Conservation (phyloP, 2,888 invertebrate genomes). For the Strigamia transsilvanica region DNA sequence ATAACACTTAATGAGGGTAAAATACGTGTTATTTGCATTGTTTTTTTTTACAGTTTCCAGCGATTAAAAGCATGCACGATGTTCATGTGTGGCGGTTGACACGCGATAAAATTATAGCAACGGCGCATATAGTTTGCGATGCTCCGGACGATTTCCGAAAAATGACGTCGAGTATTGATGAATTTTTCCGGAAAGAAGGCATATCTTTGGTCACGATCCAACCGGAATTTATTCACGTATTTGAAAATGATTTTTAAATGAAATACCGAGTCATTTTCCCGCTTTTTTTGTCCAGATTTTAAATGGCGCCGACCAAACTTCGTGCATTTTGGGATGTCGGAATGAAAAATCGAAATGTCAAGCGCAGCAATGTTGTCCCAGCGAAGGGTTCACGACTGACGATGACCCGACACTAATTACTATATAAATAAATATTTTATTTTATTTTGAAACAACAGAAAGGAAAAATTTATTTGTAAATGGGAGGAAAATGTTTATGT, state of each 20-base stretch:
- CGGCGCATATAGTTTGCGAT: slow-evolving; percentile 81
- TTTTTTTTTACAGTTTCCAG: slow-evolving; percentile 69
- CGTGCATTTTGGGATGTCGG: slow-evolving; percentile 46
- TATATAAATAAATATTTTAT: neutral
- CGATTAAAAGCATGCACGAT: slow-evolving; percentile 81
- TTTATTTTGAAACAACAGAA: neutral
- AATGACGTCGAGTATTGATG: slow-evolving; percentile 80
- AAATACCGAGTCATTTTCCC: neutral
- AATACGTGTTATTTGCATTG: neutral
- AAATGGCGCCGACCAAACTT: slow-evolving; percentile 51
- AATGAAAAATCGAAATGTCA: slow-evolving; percentile 16
- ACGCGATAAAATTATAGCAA: slow-evolving; percentile 79
- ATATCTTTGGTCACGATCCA: slow-evolving; percentile 86
- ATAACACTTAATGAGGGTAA: neutral
- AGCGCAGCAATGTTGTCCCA: slow-evolving; percentile 36
- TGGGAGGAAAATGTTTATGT: too few relatives aligned
- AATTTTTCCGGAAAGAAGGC: slow-evolving; percentile 86
- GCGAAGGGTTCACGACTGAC: neutral
- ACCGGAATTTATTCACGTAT: slow-evolving; percentile 74
- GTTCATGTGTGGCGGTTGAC: slow-evolving; percentile 90
- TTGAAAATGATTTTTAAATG: neutral
- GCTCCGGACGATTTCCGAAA: slow-evolving; percentile 67
- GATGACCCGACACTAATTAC: neutral
- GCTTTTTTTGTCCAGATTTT: slow-evolving; percentile 14
- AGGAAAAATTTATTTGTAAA: too few relatives aligned